These are phyloP conservation scores for Lepidurus arcticus DNA, from an alignment of 1,140 invertebrate genomes.

Conservation along the genomic window DNA sequence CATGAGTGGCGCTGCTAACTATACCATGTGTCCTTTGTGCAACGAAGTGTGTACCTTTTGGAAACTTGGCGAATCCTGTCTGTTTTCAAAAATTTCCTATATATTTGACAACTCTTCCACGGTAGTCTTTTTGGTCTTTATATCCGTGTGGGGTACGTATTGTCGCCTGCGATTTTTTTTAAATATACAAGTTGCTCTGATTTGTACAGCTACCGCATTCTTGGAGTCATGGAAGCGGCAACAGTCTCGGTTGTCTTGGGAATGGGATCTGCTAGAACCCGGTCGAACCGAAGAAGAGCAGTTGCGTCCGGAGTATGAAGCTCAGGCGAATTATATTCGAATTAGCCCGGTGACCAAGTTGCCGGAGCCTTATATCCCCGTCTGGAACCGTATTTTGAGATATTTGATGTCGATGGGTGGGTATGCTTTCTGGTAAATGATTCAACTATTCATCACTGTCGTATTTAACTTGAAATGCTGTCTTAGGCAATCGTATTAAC, in stretches of 20 bases:
- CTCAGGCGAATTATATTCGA: constrained; percentile 63
- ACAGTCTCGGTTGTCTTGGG: constrained; percentile 78
- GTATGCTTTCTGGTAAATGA: constrained; percentile 64
- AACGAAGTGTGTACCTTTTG: constrained; percentile 82
- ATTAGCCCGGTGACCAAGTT: constrained; percentile 83
- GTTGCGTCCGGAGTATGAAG: constrained; percentile 78
- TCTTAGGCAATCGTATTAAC: constrained; percentile 72
- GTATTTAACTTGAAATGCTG: constrained; percentile 26
- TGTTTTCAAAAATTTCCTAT: constrained; percentile 84
- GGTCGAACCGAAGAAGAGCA: constrained; percentile 72
- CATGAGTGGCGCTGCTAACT: constrained; percentile 56
- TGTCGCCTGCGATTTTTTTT: constrained; percentile 5
- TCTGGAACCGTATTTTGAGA: constrained; percentile 64
- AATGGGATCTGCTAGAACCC: constrained; percentile 77
- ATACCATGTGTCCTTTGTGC: constrained; percentile 77
- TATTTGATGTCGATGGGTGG: constrained; percentile 68
- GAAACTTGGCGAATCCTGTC: constrained; percentile 72
- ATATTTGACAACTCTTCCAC: constrained; percentile 95
- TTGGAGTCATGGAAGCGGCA: constrained; percentile 88
- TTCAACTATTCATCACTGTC: constrained; percentile 29
- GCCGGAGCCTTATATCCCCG: constrained; percentile 75
- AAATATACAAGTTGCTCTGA: constrained; percentile 25
- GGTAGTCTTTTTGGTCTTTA: constrained; percentile 93
- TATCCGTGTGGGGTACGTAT: constrained; percentile 89
- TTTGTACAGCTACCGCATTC: constrained; percentile 74